Percentiles rank a stretch among this genome's conserved stretches.
Evolutionary conservation across 2,888 invertebrate species (phyloP).

Genomic region (Coelopa pilipes): DNA sequence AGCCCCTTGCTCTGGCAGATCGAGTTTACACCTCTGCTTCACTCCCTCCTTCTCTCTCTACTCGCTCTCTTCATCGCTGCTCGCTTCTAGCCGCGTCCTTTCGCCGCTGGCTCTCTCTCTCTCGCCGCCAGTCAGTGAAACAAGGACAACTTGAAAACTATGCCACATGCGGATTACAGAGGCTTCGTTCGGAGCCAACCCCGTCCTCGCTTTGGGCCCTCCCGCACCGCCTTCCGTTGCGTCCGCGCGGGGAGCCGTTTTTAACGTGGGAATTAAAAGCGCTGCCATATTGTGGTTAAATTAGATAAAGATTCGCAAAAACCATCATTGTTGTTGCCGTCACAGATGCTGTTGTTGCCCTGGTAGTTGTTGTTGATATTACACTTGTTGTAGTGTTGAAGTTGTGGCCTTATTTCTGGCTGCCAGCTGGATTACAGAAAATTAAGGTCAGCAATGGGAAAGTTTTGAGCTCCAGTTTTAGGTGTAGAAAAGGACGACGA

Average conservation of each 20-base stretch:
- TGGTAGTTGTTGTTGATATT: not conserved
- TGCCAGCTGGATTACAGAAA: too few relatives aligned
- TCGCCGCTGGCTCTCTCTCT: too few relatives aligned
- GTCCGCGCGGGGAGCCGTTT: constrained; percentile 18
- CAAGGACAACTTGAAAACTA: constrained; percentile 8
- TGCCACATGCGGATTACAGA: constrained; percentile 30
- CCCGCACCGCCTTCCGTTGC: not conserved
- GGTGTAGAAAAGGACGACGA: too few relatives aligned
- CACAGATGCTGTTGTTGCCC: not conserved
- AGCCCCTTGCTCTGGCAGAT: constrained; percentile 6
- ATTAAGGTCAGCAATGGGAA: too few relatives aligned
- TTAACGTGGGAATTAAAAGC: constrained; percentile 23
- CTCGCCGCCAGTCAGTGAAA: too few relatives aligned
- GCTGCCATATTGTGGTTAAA: constrained; percentile 32
- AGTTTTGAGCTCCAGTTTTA: too few relatives aligned
- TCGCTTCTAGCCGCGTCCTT: not conserved
- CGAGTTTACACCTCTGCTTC: not conserved
- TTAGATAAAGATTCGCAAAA: constrained; percentile 23
- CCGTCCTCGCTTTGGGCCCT: not conserved
- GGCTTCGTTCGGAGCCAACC: too few relatives aligned
- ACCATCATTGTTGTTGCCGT: not conserved
- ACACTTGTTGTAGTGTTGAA: not conserved
- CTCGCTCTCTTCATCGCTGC: not conserved
- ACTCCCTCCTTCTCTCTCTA: not conserved
- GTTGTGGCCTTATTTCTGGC: not conserved